These are phyloP conservation scores for Chesias legatella DNA, from an alignment of 2,888 invertebrate genomes.

Conservation along the genomic window DNA sequence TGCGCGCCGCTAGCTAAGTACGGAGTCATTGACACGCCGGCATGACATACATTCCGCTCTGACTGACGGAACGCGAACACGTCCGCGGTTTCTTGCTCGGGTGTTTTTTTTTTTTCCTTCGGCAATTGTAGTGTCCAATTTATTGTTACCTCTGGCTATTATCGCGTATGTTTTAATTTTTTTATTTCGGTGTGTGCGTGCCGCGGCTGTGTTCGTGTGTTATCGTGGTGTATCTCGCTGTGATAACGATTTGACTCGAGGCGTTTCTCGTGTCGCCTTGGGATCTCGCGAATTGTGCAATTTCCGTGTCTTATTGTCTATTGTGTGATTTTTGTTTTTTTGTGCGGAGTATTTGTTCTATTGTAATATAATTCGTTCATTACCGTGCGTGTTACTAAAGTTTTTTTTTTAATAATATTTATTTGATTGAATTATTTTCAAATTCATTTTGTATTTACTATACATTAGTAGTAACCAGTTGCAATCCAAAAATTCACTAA, in stretches of 20 bases:
- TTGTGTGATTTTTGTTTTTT: slow-evolving; percentile 22
- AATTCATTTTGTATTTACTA: too few species aligned
- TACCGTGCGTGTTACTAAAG: too few species aligned
- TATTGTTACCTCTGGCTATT: slow-evolving; percentile 44
- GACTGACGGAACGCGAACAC: slow-evolving; percentile 62
- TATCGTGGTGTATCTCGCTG: slow-evolving; percentile 41
- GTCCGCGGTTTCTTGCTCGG: slow-evolving; percentile 58
- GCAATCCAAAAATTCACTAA: too few species aligned
- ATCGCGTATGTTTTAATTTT: slow-evolving; percentile 38
- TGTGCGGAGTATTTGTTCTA: slow-evolving; percentile 16
- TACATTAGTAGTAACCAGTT: too few species aligned
- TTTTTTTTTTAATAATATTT: too few species aligned
- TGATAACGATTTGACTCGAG: slow-evolving; percentile 46
- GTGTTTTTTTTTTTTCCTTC: slow-evolving; percentile 41
- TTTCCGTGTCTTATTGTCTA: slow-evolving; percentile 28
- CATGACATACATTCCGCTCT: slow-evolving; percentile 76
- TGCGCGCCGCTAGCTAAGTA: slow-evolving; percentile 42
- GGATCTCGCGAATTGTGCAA: slow-evolving; percentile 39
- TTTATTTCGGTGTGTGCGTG: slow-evolving; percentile 22
- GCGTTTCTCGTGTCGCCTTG: slow-evolving; percentile 38
- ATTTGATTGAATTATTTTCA: too few species aligned
- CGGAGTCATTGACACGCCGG: slow-evolving; percentile 73
- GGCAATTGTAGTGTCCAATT: slow-evolving; percentile 43
- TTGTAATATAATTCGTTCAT: too few species aligned
- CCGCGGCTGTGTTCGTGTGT: slow-evolving; percentile 37